Percentiles rank a stretch among this genome's conserved stretches.
These are phyloP conservation scores for Sciurus carolinensis DNA, from an alignment of 2,797 vertebrate species.

Conservation along the genomic window DNA sequence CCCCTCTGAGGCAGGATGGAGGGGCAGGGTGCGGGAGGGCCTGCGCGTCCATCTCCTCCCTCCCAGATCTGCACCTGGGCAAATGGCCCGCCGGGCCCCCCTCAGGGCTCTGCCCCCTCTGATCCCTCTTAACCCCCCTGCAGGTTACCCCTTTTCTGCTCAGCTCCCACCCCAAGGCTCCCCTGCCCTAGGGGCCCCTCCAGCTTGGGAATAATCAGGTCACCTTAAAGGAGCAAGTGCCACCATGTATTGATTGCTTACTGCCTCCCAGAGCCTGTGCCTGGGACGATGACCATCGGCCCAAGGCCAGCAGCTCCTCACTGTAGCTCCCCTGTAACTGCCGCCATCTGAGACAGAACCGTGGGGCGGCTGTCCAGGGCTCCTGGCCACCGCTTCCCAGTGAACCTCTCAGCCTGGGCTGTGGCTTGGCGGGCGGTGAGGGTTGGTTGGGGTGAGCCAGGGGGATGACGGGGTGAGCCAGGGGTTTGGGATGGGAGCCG, in stretches of 20 bases:
- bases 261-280: neutral
- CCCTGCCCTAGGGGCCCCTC: no score
- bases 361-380: neutral
- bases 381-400: neutral
- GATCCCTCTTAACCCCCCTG: neutral
- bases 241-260: fast-evolving
- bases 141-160: neutral
- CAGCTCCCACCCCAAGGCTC: neutral
- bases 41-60: neutral
- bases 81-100: neutral
- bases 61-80: neutral
- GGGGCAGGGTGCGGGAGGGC: fast-evolving
- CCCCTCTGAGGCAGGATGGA: neutral
- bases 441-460: neutral
- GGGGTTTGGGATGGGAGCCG: neutral
- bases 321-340: neutral
- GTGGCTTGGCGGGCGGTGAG: neutral
- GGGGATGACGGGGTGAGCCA: neutral
- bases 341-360: neutral
- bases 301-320: neutral
- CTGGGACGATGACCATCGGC: neutral
- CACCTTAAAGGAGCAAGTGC: neutral
- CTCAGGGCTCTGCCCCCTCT: neutral
- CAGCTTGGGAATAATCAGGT: neutral
- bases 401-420: neutral